phyloP scores from a whole-genome alignment of 2,888 invertebrate genomes.

The Scotopteryx bipunctaria region DNA sequence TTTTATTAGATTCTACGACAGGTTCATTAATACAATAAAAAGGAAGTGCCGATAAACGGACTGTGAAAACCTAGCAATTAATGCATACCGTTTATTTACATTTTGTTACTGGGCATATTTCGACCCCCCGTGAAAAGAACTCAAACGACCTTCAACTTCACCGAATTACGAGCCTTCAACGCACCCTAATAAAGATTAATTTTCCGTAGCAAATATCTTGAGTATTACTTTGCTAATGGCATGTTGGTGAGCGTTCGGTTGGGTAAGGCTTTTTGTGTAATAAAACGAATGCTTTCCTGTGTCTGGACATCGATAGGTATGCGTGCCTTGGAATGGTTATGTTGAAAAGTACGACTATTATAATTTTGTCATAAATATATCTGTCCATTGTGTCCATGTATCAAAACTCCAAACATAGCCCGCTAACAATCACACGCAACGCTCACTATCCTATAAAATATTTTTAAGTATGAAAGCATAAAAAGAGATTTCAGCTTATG shows the following conservation, averaged over 20 bases:
- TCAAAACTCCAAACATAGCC: no score
- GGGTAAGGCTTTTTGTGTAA: constrained; percentile 65
- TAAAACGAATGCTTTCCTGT: constrained; percentile 71
- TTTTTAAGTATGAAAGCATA: no score
- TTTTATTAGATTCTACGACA: constrained; percentile 36
- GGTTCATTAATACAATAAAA: constrained; percentile 48
- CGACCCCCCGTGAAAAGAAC: constrained; percentile 33
- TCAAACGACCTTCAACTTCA: constrained; percentile 32
- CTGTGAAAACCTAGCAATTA: constrained; percentile 73
- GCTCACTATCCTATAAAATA: no score
- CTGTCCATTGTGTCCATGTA: no score
- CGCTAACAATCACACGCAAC: no score
- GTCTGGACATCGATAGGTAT: constrained; percentile 56
- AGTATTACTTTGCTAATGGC: constrained; percentile 39
- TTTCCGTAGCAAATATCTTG: constrained; percentile 33
- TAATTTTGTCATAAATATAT: not conserved
- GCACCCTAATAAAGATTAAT: constrained; percentile 36
- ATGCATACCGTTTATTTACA: constrained; percentile 69
- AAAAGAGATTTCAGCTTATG: no score
- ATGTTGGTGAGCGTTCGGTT: constrained; percentile 55
- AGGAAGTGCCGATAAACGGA: constrained; percentile 58
- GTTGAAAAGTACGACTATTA: not conserved
- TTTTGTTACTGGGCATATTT: constrained; percentile 52
- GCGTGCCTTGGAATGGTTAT: not conserved
- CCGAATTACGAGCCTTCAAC: constrained; percentile 41